Base-by-base conservation (phyloP, 2,888 invertebrate genomes). In the Steromphala cineraria region DNA sequence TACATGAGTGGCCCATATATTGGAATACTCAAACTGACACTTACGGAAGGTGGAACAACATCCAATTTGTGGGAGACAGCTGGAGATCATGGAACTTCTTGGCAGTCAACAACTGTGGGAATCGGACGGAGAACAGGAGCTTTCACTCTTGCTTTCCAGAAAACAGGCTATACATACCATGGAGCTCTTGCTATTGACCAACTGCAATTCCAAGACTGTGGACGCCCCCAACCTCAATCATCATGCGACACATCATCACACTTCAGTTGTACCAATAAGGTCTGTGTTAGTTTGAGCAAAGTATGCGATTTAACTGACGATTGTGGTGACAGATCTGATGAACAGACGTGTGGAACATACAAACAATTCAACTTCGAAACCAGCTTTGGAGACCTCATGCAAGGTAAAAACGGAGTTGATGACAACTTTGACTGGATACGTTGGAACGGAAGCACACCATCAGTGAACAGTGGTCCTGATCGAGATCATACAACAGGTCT, bases 171-270 rank as follows among this genome's bases (percentile, higher is more conserved):
- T 7, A 31, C 67, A 8, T 91, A 88, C 82, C 85, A 83, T 21
- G 92, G 91, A 31, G 89, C 88, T 53, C 89, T 91, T 53, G 92
- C 92, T 36, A 83, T 92, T 75, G 92, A 92, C 83, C 90, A 92
- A 81, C 85, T 92, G 21, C 81, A 84, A 74, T 89, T 89, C 76
- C 67, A 83, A 21, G 86, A 88, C 83, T 91, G 91, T 81, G 81
- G 79, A 40, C 81, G 83, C 55, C 88, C 89, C 10, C 78, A 78
- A 13, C 85, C 85, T 0, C 84, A 82, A 55, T 55, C 80, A 17
- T 55, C 79, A 0, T 88, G 90, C 78, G 79, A 82, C 40, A 56
- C 74, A 15, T 55, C 56, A 15, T 82, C 79, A 17, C 84, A 87
- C 67, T 89, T 89, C 81, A 81, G 82, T 7, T 92, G 92, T 83